Percentiles rank a stretch among this genome's conserved stretches.
These are phyloP conservation scores for Tamias sibiricus DNA, from an alignment of 2,113 vertebrate species.

Conservation along the genomic window DNA sequence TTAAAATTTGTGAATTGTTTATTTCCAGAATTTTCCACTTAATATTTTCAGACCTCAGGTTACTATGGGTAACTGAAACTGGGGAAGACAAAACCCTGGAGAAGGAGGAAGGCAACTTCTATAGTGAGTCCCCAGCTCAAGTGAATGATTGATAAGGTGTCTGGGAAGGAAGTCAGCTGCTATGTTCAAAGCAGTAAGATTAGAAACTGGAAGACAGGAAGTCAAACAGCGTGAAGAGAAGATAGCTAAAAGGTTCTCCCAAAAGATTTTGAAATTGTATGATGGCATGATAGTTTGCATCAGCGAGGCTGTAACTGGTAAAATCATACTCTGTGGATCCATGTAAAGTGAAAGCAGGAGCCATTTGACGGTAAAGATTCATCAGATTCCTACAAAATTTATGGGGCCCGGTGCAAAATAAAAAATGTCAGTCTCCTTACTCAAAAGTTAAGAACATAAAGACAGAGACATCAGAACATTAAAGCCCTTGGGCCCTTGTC, in stretches of 20 bases:
- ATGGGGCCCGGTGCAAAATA: neutral
- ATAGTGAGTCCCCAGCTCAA: too few relatives aligned
- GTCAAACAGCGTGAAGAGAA: neutral
- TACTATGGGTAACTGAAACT: neutral
- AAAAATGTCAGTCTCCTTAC: neutral
- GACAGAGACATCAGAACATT: neutral
- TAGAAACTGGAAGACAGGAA: neutral
- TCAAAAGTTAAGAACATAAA: neutral
- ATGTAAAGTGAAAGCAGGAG: neutral
- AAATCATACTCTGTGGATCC: neutral
- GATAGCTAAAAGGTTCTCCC: neutral
- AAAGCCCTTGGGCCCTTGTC: fast-evolving
- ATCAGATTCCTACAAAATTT: neutral
- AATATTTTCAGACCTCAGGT: neutral
- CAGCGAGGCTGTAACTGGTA: too few relatives aligned
- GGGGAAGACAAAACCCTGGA: neutral
- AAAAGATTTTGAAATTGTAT: neutral
- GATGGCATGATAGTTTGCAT: neutral
- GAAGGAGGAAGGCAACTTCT: neutral
- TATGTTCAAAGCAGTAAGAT: neutral
- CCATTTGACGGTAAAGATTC: neutral
- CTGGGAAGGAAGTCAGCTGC: neutral
- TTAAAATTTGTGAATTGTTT: neutral
- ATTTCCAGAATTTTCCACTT: too few relatives aligned
- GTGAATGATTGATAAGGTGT: neutral